phyloP scores from a whole-genome alignment of 2,888 invertebrate genomes.

The Aspidiotus destructor region DNA sequence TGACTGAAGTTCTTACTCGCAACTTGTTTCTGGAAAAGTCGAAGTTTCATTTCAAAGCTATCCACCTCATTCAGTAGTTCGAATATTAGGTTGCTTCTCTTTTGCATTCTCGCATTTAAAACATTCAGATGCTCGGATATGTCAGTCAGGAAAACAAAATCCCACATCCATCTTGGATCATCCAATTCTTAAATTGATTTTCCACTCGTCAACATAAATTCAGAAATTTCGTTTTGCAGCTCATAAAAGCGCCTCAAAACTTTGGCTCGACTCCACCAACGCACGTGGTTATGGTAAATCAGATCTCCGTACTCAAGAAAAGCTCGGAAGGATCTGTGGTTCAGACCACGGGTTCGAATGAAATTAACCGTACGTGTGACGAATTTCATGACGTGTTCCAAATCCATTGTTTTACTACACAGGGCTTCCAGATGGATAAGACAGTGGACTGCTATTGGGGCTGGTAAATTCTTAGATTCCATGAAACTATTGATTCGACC shows the following conservation, averaged over 20 bases:
- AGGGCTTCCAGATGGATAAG: too few species aligned
- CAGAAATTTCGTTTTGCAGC: neutral
- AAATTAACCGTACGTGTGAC: too few species aligned
- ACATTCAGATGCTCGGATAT: neutral
- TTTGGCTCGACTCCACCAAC: slow-evolving; percentile 5
- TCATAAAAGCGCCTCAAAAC: neutral
- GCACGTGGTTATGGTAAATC: slow-evolving; percentile 10
- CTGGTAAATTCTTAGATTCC: too few species aligned
- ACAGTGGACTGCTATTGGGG: too few species aligned
- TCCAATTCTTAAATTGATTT: neutral
- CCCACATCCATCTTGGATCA: neutral
- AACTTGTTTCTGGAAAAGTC: neutral
- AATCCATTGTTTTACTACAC: too few species aligned
- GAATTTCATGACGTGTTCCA: too few species aligned
- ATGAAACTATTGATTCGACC: too few species aligned
- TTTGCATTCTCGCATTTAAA: neutral
- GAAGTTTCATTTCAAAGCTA: neutral
- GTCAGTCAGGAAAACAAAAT: too few species aligned
- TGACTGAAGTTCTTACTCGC: neutral
- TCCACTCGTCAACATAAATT: neutral
- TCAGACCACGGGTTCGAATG: too few species aligned
- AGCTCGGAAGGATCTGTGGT: too few species aligned
- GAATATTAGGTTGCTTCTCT: neutral
- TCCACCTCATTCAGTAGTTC: neutral
- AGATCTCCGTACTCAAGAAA: neutral